phyloP scores from a whole-genome alignment of 2,113 vertebrate species.

The Catagonus wagneri region DNA sequence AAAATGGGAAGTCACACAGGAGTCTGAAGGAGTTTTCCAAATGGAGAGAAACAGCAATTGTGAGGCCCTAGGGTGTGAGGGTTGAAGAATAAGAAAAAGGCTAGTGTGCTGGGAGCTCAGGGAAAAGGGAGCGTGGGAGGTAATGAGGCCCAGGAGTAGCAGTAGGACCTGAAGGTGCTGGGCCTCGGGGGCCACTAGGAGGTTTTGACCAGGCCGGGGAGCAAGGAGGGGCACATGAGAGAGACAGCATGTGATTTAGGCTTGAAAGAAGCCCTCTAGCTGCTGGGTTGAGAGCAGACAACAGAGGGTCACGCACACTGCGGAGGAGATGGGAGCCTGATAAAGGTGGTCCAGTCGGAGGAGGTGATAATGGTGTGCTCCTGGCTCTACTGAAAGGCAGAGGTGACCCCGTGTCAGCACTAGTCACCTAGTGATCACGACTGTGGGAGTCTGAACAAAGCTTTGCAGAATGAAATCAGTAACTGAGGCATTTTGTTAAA shows the following conservation, averaged over 20 bases:
- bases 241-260: not conserved
- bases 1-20: not conserved
- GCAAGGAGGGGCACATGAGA: not conserved
- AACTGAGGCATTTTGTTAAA: not conserved
- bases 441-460: not conserved
- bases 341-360: not conserved
- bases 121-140: not conserved
- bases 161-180: not conserved
- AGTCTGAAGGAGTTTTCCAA: not conserved
- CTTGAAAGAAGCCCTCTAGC: not conserved
- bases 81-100: not conserved
- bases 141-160: not conserved
- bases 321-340: not conserved
- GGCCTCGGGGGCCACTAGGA: not conserved
- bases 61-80: not conserved
- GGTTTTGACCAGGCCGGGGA: not conserved
- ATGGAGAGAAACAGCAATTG: not conserved
- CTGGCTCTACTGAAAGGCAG: not conserved
- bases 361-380: not conserved
- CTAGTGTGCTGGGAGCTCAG: too few relatives aligned
- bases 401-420: not conserved
- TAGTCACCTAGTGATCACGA: fast-evolving
- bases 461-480: not conserved
- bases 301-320: not conserved
- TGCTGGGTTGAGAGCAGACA: not conserved